These are phyloP conservation scores for Holacanthella duospinosa DNA, from an alignment of 2,888 invertebrate genomes.

Conservation along the genomic window DNA sequence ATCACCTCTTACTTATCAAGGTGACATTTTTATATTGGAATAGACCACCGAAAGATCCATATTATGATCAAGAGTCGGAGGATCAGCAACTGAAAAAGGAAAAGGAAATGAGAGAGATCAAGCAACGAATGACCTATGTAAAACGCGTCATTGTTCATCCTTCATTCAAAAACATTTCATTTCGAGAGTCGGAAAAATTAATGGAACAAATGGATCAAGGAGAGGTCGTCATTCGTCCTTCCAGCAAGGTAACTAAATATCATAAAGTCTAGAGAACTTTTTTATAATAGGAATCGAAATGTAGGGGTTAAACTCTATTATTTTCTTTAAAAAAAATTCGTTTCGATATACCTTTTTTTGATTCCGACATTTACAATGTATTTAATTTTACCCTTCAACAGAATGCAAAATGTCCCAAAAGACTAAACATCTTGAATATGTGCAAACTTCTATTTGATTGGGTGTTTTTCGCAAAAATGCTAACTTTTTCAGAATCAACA, in stretches of 20 bases:
- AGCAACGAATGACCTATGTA: constrained; percentile 66
- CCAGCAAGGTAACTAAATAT: constrained; percentile 83
- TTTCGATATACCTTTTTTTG: not conserved
- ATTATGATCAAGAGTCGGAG: constrained; percentile 78
- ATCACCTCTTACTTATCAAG: not conserved
- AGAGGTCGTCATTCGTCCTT: constrained; percentile 90
- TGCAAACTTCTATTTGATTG: no score
- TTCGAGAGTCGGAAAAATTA: constrained; percentile 78
- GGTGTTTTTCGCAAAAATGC: not conserved
- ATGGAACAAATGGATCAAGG: constrained; percentile 91
- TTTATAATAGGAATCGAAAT: constrained; percentile 9
- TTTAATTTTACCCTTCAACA: not conserved
- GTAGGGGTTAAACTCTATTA: not conserved
- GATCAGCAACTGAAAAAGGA: constrained; percentile 67
- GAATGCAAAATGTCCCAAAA: no score
- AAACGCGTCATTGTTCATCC: constrained; percentile 97
- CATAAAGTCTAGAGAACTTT: no score
- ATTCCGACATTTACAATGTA: not conserved
- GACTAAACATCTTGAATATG: no score
- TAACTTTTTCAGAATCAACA: not conserved
- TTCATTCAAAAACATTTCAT: constrained; percentile 91
- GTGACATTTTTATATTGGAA: not conserved
- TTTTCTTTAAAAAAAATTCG: not conserved
- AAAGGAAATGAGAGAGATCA: constrained; percentile 68
- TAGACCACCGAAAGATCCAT: constrained; percentile 74